These are phyloP conservation scores for Champsocephalus gunnari DNA, from an alignment of 2,797 vertebrate species.

Conservation along the genomic window DNA sequence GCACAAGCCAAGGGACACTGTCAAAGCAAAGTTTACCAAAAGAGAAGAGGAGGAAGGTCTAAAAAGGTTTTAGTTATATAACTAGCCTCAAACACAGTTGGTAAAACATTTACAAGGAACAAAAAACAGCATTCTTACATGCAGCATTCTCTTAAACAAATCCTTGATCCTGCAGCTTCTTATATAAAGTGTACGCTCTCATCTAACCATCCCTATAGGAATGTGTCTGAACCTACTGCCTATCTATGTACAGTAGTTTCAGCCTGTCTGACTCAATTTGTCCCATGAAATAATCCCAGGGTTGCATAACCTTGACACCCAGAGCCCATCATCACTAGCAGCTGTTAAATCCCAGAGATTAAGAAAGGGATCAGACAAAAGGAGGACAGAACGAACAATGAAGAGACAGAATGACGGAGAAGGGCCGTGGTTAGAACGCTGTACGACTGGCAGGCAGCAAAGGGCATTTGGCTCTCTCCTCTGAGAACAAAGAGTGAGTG, in stretches of 20 bases:
- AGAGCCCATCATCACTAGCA: constrained; percentile 46
- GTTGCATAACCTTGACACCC: constrained; percentile 72
- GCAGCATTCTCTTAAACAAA: neutral
- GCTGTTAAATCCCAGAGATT: constrained; percentile 75
- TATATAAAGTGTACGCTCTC: neutral
- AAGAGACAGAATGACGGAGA: constrained; percentile 46
- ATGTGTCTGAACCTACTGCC: constrained; percentile 42
- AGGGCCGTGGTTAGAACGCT: constrained; percentile 42
- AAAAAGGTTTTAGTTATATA: neutral
- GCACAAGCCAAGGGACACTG: constrained; percentile 32
- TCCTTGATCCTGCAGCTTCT: neutral
- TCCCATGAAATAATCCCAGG: constrained; percentile 61
- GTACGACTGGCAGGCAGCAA: constrained; percentile 45
- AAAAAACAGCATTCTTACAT: constrained; percentile 1
- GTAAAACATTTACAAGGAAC: neutral
- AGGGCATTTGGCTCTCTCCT: constrained; percentile 45
- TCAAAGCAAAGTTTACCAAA: constrained; percentile 20
- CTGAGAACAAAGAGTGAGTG: constrained; percentile 58
- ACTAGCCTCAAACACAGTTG: neutral
- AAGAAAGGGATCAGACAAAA: constrained; percentile 72
- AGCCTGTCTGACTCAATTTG: constrained; percentile 73
- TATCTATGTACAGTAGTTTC: constrained; percentile 55
- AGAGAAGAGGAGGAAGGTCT: neutral
- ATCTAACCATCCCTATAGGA: constrained; percentile 23
- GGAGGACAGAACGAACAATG: constrained; percentile 67